Evolutionary conservation across 2,113 vertebrate genomes (phyloP).

Genomic region (Bufo bufo): DNA sequence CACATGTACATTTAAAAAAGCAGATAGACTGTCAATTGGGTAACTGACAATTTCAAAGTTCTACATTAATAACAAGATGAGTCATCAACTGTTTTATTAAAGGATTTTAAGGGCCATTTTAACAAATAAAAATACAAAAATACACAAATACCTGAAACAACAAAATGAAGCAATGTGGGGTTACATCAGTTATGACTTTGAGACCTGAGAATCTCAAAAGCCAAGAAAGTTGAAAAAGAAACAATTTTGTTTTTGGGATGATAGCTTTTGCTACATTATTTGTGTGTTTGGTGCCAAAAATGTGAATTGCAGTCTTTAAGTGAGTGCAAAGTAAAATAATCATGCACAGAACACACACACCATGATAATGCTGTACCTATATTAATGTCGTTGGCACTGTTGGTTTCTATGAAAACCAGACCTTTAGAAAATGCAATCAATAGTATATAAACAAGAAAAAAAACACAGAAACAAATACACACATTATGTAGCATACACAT

Average conservation of each 20-base stretch:
- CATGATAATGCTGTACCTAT: not conserved
- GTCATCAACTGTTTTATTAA: slow-evolving; percentile 4
- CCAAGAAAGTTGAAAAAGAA: not conserved
- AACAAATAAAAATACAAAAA: slow-evolving; percentile 22
- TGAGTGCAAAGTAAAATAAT: not conserved
- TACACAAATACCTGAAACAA: not conserved
- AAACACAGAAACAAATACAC: slow-evolving; percentile 16
- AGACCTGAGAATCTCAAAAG: not conserved
- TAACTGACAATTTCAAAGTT: not conserved
- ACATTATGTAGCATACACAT: slow-evolving; percentile 10
- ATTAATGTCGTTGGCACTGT: slow-evolving; percentile 39
- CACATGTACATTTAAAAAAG: not conserved
- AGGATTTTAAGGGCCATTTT: not conserved
- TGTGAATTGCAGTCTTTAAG: not conserved
- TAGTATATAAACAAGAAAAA: not conserved
- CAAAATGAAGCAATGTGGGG: not conserved
- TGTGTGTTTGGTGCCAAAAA: not conserved
- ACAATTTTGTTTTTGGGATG: slow-evolving; percentile 1
- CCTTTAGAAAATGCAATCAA: slow-evolving; percentile 5
- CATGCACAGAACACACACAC: slow-evolving; percentile 24
- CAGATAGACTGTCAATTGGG: too few relatives aligned
- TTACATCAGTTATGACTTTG: not conserved
- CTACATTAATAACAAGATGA: not conserved
- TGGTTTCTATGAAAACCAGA: slow-evolving; percentile 19
- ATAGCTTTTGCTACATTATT: slow-evolving; percentile 1